Evolutionary conservation across 2,113 vertebrate genomes (phyloP).

Genomic region (Pterocles orientalis): DNA sequence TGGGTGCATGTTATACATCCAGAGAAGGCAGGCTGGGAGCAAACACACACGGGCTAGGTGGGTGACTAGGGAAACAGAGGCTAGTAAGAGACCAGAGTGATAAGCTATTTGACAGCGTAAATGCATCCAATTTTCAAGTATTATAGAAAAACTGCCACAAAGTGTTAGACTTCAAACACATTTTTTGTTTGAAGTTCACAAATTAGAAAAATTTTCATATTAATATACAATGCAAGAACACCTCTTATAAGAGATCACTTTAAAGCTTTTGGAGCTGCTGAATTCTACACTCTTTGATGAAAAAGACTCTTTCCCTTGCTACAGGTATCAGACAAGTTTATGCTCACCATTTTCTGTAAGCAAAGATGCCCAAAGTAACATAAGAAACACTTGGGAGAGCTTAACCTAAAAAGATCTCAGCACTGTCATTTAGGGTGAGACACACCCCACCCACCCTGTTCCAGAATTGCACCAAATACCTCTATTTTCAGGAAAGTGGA

Average conservation of each 20-base stretch:
- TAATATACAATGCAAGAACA: not conserved
- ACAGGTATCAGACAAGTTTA: not conserved
- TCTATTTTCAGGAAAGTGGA: not conserved
- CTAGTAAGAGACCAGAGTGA: not conserved
- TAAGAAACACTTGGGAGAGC: not conserved
- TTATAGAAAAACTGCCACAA: not conserved
- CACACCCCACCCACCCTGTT: fast-evolving
- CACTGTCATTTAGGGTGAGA: not conserved
- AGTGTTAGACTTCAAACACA: not conserved
- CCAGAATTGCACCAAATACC: not conserved
- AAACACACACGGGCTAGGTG: not conserved
- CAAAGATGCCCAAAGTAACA: not conserved
- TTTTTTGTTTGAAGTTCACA: not conserved
- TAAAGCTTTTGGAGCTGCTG: not conserved
- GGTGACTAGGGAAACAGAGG: not conserved
- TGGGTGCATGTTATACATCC: not conserved
- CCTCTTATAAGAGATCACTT: not conserved
- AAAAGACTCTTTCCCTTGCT: not conserved
- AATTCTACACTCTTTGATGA: not conserved
- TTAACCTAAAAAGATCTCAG: not conserved
- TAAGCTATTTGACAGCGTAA: not conserved
- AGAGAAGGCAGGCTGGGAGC: not conserved
- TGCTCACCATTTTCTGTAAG: not conserved
- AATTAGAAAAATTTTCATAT: not conserved
- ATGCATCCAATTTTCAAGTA: not conserved